Conservation (phyloP, 2,888 invertebrate species). For the Chymomyza fuscimana region DNA sequence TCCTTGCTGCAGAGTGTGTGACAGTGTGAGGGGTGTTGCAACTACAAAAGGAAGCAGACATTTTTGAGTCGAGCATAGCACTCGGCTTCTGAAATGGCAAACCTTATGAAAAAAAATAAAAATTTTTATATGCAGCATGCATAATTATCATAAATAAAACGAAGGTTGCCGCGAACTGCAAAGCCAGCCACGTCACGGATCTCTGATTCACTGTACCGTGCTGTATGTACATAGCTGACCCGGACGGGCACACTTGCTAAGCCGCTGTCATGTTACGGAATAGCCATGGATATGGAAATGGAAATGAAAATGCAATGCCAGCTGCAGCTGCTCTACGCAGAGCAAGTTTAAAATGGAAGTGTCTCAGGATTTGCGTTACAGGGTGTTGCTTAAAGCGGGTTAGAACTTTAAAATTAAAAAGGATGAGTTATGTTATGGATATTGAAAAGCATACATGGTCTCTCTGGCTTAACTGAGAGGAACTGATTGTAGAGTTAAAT, state of each 20-base stretch:
- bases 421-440: too few species aligned
- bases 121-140: conserved; percentile 50
- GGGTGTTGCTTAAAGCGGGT: too few species aligned
- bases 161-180: background rate
- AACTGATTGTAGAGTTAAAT: too few species aligned
- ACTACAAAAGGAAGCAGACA: conserved; percentile 9
- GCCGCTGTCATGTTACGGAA: conserved; percentile 20
- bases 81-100: background rate
- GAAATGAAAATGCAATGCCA: conserved; percentile 11
- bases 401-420: too few species aligned
- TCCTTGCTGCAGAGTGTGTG: conserved; percentile 19
- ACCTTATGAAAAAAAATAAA: background rate
- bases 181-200: conserved; percentile 15
- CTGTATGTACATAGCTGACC: background rate
- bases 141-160: conserved; percentile 57
- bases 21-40: conserved; percentile 23
- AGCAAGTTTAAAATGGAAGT: background rate
- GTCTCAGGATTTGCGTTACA: background rate
- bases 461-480: too few species aligned
- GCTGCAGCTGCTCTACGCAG: conserved; percentile 2
- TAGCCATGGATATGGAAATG: conserved; percentile 10
- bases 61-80: background rate
- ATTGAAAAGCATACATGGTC: too few species aligned
- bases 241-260: conserved; percentile 9
- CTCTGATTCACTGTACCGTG: conserved; percentile 4